Evolutionary conservation across 2,113 vertebrate species (phyloP).

Genomic region (Tonatia bakeri): DNA sequence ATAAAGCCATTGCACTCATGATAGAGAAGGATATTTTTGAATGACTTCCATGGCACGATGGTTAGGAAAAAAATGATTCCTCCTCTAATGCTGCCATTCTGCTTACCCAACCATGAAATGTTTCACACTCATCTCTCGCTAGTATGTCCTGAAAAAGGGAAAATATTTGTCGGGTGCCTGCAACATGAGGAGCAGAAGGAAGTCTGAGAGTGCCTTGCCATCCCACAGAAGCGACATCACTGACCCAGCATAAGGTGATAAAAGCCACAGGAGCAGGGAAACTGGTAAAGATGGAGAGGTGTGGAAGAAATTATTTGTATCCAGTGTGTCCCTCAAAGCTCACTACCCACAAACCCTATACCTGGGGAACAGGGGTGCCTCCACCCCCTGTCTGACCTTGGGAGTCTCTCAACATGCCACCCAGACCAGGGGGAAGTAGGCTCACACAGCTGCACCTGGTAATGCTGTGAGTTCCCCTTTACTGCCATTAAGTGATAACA

Average conservation of each 20-base stretch:
- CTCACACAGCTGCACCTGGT: constrained; percentile 27
- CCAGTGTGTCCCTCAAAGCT: neutral
- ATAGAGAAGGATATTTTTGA: constrained; percentile 26
- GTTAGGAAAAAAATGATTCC: constrained; percentile 32
- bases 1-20: constrained; percentile 28
- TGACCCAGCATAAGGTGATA: constrained; percentile 49
- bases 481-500: constrained; percentile 73
- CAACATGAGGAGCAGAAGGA: constrained; percentile 13
- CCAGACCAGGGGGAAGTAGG: neutral
- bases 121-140: constrained; percentile 32
- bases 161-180: constrained; percentile 46
- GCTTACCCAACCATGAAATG: constrained; percentile 56
- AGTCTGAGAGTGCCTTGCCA: neutral
- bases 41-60: constrained; percentile 12
- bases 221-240: neutral
- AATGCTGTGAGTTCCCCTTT: constrained; percentile 50
- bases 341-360: neutral
- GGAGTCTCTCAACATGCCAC: constrained; percentile 22
- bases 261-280: constrained; percentile 38
- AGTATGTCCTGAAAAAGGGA: constrained; percentile 35
- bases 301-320: constrained; percentile 56
- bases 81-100: constrained; percentile 30
- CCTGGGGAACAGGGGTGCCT: neutral
- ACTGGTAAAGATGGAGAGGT: neutral
- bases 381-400: neutral